Evolutionary conservation across 2,797 vertebrate species (phyloP).

Genomic region (Selene dorsalis): DNA sequence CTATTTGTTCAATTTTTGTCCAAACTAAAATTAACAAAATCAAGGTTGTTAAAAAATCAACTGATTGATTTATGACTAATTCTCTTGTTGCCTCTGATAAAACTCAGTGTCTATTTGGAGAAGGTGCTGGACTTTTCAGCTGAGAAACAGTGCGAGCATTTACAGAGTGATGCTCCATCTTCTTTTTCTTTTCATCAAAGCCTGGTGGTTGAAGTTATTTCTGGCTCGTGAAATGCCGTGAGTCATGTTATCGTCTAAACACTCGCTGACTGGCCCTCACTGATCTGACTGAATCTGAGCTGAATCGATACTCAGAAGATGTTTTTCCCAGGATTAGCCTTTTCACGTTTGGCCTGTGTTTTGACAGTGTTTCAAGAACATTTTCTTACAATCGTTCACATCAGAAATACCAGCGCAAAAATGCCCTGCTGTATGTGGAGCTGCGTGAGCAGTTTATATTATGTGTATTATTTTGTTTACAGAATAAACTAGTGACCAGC

Average conservation of each 20-base stretch:
- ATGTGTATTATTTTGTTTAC: no score
- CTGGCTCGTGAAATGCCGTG: neutral
- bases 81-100: neutral
- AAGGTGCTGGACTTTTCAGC: neutral
- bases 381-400: neutral
- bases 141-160: neutral
- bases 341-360: neutral
- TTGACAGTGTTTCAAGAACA: neutral
- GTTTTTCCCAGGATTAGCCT: neutral
- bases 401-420: neutral
- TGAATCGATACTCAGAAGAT: neutral
- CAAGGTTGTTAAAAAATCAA: no score
- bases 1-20: no score
- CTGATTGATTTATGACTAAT: neutral
- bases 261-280: neutral
- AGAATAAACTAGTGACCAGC: no score
- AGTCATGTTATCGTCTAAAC: neutral
- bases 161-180: neutral
- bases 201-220: neutral
- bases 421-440: neutral
- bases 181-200: neutral
- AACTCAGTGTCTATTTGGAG: neutral
- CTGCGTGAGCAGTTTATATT: neutral
- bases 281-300: neutral
- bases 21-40: no score